Evolutionary conservation across 2,113 vertebrate genomes (phyloP), one percentile per base, ranked within the genome.

Genomic region (Lycocorax pyrrhopterus): DNA sequence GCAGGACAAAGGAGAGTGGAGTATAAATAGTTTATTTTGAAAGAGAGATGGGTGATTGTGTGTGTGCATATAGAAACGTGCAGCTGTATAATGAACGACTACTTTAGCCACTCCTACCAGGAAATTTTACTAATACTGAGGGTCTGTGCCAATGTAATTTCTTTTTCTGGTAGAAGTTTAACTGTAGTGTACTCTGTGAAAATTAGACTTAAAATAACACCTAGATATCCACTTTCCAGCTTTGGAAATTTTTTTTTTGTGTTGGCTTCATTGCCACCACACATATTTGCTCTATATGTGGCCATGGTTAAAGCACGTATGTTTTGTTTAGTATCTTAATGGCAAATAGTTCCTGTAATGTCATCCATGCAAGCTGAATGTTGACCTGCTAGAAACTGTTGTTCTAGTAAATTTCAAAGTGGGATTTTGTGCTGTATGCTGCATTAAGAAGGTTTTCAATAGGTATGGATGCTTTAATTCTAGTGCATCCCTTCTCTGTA

Each of bases 1-100:
- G 12, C 39, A 52, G 29, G 5, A 13, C 4, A 12, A 12, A 13
- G 10, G 4, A 33, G 6, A 13, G 8, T 9, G 3, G 22, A 60
- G 2, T 55, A 7, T 49, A n/a, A 49, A 26, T 27, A 27, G 6
- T 51, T 91, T 63, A 37, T 23, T 87, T 67, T 23, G 33, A 63
- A 74, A 76, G 25, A 72, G 9, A 9, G 35, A 15, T 1, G 1
- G 8, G 4, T 49, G 16, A 13, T 52, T 52, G 5, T 51, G 9
- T 53, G 8, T 25, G 2, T 75, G 16, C 9, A 1, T n/a, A 26
- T 44, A 13, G 64, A 51, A 74, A 47, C 0, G 0, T 22, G 10
- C 27, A 84, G 22, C 26, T 84, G 84, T 86, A 9, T 52, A 69
- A 62, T 5, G 7, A 62, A 29, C 2, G 4, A 32, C 27, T 67